Evolutionary conservation across 2,888 invertebrate genomes (phyloP).

Genomic region (Pyrrhosoma nymphula): DNA sequence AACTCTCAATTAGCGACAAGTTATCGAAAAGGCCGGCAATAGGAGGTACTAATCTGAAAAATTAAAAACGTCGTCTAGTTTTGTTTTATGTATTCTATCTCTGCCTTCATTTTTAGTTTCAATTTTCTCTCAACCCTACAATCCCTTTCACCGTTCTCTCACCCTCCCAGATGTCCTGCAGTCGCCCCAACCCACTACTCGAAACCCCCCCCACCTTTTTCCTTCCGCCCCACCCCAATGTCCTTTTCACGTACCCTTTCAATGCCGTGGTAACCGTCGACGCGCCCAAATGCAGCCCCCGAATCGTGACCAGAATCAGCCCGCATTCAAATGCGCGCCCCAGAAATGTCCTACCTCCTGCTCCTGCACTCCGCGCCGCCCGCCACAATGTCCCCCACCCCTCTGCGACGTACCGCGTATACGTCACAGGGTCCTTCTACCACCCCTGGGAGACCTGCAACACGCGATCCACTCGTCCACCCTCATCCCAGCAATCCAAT

Average conservation of each 20-base stretch:
- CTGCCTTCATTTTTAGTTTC: neutral
- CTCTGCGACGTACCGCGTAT: neutral
- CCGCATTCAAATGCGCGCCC: slow-evolving; percentile 33
- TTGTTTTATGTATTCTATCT: neutral
- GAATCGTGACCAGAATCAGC: slow-evolving; percentile 39
- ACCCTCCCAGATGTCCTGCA: neutral
- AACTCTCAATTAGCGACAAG: no score
- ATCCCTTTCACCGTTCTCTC: no score
- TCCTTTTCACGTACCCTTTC: neutral
- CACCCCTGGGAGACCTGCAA: neutral
- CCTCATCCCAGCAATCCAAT: neutral
- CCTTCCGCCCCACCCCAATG: neutral
- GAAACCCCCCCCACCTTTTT: neutral
- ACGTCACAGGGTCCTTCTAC: neutral
- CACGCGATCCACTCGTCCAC: neutral
- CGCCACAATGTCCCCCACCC: neutral
- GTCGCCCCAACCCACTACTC: neutral
- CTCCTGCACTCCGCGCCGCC: no score
- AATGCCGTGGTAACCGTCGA: neutral
- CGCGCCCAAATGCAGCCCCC: slow-evolving; percentile 43
- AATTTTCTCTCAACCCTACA: neutral
- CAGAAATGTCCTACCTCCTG: neutral
- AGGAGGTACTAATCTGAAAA: no score
- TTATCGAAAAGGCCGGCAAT: no score
- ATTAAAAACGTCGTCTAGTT: no score